Conservation (phyloP, 64 coral and sea anemone species). For the Pocillopora damicornis region DNA sequence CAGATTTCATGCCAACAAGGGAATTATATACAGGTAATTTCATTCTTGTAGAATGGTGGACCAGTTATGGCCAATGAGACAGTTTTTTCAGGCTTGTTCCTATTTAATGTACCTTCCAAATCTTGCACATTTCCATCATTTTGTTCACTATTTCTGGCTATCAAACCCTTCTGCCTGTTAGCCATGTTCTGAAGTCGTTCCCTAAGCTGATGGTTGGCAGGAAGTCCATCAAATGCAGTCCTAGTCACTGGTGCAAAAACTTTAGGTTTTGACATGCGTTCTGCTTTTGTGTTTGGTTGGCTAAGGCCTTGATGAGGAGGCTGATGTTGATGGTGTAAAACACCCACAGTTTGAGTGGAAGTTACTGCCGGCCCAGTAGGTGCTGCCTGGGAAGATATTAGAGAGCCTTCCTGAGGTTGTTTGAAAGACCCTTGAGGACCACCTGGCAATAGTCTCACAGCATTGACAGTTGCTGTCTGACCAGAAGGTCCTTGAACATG, state of each 20-base stretch:
- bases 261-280: not conserved
- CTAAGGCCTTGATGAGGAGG: not conserved
- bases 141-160: not conserved
- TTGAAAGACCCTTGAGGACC: not conserved
- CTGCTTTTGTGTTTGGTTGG: not conserved
- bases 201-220: conserved; percentile 7
- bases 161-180: conserved; percentile 25
- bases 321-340: not conserved
- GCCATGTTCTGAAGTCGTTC: conserved; percentile 34
- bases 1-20: too few species aligned
- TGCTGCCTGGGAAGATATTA: not conserved
- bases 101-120: not conserved
- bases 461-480: too few species aligned
- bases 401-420: not conserved
- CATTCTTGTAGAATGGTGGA: too few species aligned
- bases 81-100: not conserved
- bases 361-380: not conserved
- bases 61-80: not conserved
- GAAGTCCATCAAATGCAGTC: not conserved
- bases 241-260: conserved; percentile 12
- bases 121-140: not conserved
- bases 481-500: too few species aligned
- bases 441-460: too few species aligned
- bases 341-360: not conserved
- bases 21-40: too few species aligned